Conservation (phyloP, 53 echinoderm and acorn worm genomes). For the Mesocentrotus franciscanus region DNA sequence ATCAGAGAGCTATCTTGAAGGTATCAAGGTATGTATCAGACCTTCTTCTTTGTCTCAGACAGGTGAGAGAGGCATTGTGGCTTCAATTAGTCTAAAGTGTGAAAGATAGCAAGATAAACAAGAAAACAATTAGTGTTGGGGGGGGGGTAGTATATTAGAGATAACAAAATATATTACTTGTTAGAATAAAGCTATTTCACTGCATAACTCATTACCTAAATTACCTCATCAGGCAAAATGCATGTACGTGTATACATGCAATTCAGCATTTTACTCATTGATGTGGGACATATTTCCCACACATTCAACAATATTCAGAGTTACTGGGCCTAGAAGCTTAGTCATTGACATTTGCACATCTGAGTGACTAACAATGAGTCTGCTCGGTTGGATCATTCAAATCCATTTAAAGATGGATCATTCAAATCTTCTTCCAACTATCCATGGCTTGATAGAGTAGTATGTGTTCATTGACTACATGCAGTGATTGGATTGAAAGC, state of each 20-base stretch:
- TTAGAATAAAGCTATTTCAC: too few relatives aligned
- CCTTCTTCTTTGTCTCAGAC: neutral
- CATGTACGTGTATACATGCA: neutral
- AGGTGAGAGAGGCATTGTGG: too few relatives aligned
- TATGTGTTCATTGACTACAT: neutral
- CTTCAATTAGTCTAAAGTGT: neutral
- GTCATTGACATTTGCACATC: neutral
- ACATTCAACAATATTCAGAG: neutral
- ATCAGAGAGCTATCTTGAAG: constrained; percentile 82
- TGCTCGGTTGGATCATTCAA: neutral
- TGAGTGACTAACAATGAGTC: constrained; percentile 25
- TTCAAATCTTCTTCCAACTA: neutral
- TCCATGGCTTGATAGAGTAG: neutral
- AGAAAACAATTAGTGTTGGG: too few relatives aligned
- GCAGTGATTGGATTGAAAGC: neutral
- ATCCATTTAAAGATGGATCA: neutral
- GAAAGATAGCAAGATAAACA: neutral
- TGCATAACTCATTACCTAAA: too few relatives aligned
- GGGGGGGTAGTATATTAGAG: too few relatives aligned
- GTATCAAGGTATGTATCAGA: constrained; percentile 64
- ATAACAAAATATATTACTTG: too few relatives aligned
- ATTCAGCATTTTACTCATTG: neutral
- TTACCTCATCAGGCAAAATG: neutral
- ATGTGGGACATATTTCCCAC: neutral
- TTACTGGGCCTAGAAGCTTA: neutral